Base-by-base conservation (phyloP, 2,797 vertebrate genomes). In the Lacerta viridis region DNA sequence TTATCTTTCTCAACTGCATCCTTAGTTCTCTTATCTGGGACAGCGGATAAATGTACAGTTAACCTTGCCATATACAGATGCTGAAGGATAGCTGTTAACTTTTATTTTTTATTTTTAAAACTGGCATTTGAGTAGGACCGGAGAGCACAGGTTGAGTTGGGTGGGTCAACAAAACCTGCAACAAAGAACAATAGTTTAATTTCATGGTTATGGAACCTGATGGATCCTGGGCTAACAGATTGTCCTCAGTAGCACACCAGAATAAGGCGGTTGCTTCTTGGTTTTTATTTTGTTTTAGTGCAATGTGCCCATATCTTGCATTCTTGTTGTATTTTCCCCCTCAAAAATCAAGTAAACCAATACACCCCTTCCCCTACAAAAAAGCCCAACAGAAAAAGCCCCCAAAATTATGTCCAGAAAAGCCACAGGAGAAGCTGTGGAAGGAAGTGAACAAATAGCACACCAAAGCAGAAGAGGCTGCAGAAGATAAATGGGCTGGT, bases 391-490 rank as follows among this genome's bases (percentile, higher is more conserved):
- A 55, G 50, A 13, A n/a, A 29, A 71, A n/a, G 13, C 69, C n/a
- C n/a, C 29, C 13, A 27, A 5, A 80, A 3, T 66, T 0, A 2
- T 78, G 0, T 17, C 10, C 87, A 43, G 61, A 83, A 84, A 78
- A 86, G 3, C 0, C 64, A 46, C 2, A 78, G 33, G 39, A 69
- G 17, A 78, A 46, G 29, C 29, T 25, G 10, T 41, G 25, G 7
- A 66, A 18, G 20, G 87, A 90, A 81, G 83, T 9, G 66, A n/a
- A 25, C 5, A 88, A 29, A 46, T 83, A 80, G 61, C 83, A 86
- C 86, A 86, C 83, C 3, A 13, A 2, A 91, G 3, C 2, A 23
- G 33, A 74, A 80, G 71, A 27, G 7, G 43, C 8, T 50, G 29
- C 41, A 69, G 33, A 29, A 36, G 64, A 55, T 33, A 18, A 86